Base-by-base conservation (phyloP, 2,113 vertebrate species). In the Natator depressus region DNA sequence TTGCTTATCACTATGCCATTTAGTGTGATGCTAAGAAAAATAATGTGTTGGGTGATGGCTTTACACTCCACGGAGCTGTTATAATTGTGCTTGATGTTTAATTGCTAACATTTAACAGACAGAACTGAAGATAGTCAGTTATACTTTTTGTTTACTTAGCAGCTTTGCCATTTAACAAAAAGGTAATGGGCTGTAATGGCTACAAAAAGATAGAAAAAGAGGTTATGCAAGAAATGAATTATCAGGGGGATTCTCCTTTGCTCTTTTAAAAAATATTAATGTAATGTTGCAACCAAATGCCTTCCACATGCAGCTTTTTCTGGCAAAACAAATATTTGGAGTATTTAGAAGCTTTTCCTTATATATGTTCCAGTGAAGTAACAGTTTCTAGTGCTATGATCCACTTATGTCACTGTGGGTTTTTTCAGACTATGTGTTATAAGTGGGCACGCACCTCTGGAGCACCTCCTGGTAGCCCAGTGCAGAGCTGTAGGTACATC, bases 281-380 rank as follows among this genome's bases (percentile, higher is more conserved):
- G 55, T 55, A 85, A 84, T 88, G 25, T 90, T 65, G 82, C 80
- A 89, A 92, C 24, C 17, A 89, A 96, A 92, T 14, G 2, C 46
- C 46, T 85, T 82, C 82, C 69, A 83, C 31, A 42, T 47, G 88
- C 53, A 82, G 53, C 24, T 89, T 87, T 89, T 84, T 89, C 53
- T 89, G 42, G 89, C 85, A 76, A 87, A 79, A 2, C 87, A 97
- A 94, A 75, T 96, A 96, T 94, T 93, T 94, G 89, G 69, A 93
- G 13, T 95, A 95, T 80, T 93, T 93, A 87, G 47, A 27, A 92
- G 89, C 78, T 72, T 54, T 53, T 92, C 94, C 85, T 93, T 97
- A 93, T 85, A 29, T 75, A 89, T 90, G 27, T 53, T 88, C 47
- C 10, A 72, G 47, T 80, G 89, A 85, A 94, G 90, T 86, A 95